phyloP scores from a whole-genome alignment of 2,888 invertebrate genomes.

The Pyrochroa serraticornis region DNA sequence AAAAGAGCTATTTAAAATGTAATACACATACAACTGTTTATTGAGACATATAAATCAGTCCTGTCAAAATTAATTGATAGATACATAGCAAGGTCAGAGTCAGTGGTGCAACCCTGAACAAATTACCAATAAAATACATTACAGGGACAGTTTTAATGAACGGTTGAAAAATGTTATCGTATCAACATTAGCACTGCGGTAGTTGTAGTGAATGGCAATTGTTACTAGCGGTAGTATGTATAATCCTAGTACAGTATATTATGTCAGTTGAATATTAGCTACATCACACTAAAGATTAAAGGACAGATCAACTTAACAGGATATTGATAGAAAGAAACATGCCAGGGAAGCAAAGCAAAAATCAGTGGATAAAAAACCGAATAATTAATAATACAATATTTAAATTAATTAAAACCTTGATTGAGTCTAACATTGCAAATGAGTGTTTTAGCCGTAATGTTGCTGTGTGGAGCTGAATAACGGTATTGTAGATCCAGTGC shows the following conservation, averaged over 20 bases:
- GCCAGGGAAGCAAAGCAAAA: slow-evolving; percentile 48
- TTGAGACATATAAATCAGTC: slow-evolving; percentile 66
- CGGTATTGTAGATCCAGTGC: slow-evolving; percentile 32
- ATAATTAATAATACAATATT: slow-evolving; percentile 17
- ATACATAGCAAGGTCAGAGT: slow-evolving; percentile 44
- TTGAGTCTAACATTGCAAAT: slow-evolving; percentile 52
- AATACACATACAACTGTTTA: slow-evolving; percentile 72
- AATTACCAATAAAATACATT: slow-evolving; percentile 43
- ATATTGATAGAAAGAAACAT: slow-evolving; percentile 44
- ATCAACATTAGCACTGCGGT: slow-evolving; percentile 21
- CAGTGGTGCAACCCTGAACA: slow-evolving; percentile 36
- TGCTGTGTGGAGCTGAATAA: slow-evolving; percentile 44
- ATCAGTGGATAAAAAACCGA: slow-evolving; percentile 26
- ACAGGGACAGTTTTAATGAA: slow-evolving; percentile 13
- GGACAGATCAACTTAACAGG: slow-evolving; percentile 41
- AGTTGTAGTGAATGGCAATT: slow-evolving; percentile 39
- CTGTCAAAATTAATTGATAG: slow-evolving; percentile 52
- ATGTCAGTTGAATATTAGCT: slow-evolving; percentile 52
- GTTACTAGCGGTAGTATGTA: slow-evolving; percentile 38
- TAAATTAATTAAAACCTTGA: slow-evolving; percentile 20
- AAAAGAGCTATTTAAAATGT: slow-evolving; percentile 53
- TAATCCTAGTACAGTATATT: slow-evolving; percentile 46
- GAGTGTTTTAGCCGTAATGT: slow-evolving; percentile 55
- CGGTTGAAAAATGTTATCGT: slow-evolving; percentile 11
- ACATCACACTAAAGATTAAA: slow-evolving; percentile 55